Evolutionary conservation across 2,113 vertebrate species (phyloP).

Genomic region (Nibea albiflora): DNA sequence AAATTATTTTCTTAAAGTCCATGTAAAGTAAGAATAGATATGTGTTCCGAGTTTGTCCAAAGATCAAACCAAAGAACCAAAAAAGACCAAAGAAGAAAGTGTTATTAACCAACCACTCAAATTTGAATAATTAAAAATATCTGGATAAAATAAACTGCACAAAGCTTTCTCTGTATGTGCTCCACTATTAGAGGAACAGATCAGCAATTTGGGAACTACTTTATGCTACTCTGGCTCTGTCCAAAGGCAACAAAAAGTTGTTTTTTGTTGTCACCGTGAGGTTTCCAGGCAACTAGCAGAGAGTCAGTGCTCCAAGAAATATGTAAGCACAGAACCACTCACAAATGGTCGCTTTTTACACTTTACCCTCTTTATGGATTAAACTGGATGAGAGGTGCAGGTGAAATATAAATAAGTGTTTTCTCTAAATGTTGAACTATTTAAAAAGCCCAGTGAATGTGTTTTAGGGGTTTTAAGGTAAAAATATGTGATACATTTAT

Average conservation of each 20-base stretch:
- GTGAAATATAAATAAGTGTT: not conserved
- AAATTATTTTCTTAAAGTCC: no score
- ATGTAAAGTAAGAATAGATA: no score
- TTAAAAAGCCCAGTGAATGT: not conserved
- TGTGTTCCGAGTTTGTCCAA: no score
- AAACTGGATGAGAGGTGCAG: not conserved
- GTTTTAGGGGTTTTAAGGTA: not conserved
- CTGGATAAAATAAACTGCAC: not conserved
- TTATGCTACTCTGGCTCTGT: not conserved
- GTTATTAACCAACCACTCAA: no score
- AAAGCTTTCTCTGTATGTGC: not conserved
- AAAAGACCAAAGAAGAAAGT: no score
- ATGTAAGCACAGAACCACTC: not conserved
- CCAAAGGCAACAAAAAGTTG: not conserved
- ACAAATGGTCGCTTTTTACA: not conserved
- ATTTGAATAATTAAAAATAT: no score
- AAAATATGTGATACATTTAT: not conserved
- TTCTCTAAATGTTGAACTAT: not conserved
- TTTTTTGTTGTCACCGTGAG: not conserved
- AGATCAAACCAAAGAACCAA: no score
- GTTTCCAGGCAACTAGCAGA: not conserved
- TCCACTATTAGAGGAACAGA: not conserved
- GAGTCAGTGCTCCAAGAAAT: not conserved
- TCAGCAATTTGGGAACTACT: not conserved
- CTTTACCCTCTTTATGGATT: not conserved